These are phyloP conservation scores for Alosa sapidissima DNA, from an alignment of 2,797 vertebrate genomes.

Conservation along the genomic window DNA sequence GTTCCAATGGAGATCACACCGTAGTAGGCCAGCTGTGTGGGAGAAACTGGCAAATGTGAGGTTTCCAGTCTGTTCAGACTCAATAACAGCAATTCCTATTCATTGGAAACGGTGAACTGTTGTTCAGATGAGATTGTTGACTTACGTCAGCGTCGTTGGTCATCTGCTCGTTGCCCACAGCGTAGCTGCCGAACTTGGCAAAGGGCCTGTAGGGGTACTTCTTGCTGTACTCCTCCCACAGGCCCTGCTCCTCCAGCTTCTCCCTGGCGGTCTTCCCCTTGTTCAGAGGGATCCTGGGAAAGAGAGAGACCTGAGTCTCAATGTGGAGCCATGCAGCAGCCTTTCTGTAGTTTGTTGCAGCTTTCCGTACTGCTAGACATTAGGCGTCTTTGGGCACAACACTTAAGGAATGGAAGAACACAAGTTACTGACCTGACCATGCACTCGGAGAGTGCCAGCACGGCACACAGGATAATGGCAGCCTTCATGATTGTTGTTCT, in stretches of 20 bases:
- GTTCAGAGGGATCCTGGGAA: constrained; percentile 49
- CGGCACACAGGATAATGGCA: constrained; percentile 32
- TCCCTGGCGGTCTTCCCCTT: constrained; percentile 49
- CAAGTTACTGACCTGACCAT: constrained; percentile 41
- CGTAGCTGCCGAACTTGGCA: constrained; percentile 33
- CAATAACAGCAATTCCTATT: neutral
- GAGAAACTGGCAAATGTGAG: neutral
- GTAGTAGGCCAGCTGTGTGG: constrained; percentile 10
- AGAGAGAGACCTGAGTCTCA: neutral
- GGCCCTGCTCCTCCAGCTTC: constrained; percentile 48
- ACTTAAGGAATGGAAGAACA: neutral
- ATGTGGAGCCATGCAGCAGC: neutral
- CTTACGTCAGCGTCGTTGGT: constrained; percentile 53
- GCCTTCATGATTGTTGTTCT: constrained; percentile 43
- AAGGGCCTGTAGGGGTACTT: constrained; percentile 41
- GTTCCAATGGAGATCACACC: constrained; percentile 15
- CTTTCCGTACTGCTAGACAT: too few species aligned
- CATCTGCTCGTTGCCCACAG: constrained; percentile 42
- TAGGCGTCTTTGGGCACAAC: neutral
- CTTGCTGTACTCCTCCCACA: constrained; percentile 42
- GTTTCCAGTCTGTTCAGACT: neutral
- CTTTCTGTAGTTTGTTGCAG: neutral
- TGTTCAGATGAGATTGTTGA: neutral
- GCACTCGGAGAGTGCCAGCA: constrained; percentile 44
- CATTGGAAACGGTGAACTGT: neutral